Percentiles rank a stretch among this genome's conserved stretches.
Evolutionary conservation across 2,888 invertebrate species (phyloP).

Genomic region (Cantharis lateralis): DNA sequence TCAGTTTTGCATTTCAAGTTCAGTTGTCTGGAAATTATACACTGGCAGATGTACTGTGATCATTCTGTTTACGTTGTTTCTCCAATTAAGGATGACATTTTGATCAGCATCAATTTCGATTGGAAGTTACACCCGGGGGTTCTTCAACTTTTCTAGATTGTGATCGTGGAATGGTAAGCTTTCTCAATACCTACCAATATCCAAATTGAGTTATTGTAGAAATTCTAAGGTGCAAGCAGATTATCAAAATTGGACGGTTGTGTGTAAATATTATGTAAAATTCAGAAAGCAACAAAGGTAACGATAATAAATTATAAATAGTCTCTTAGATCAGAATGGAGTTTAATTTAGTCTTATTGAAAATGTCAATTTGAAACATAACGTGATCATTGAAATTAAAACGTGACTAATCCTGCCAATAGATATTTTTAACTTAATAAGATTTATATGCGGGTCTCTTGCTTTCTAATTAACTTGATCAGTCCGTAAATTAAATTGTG

Average conservation of each 20-base stretch:
- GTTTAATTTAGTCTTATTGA: neutral
- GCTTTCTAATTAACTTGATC: conserved; percentile 4
- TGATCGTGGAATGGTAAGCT: neutral
- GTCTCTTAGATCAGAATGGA: neutral
- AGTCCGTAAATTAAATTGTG: conserved; percentile 1
- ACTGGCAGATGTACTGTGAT: neutral
- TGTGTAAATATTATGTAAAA: neutral
- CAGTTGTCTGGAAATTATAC: neutral
- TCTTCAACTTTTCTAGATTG: neutral
- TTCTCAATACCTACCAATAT: neutral
- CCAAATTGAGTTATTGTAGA: neutral
- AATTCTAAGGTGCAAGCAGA: neutral
- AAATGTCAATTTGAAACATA: neutral
- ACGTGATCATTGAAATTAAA: conserved; percentile 2
- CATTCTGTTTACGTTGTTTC: neutral
- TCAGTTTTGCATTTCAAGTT: neutral
- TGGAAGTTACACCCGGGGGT: neutral
- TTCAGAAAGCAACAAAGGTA: neutral
- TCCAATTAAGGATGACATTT: neutral
- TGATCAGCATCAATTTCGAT: neutral
- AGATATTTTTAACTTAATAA: neutral
- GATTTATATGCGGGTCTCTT: conserved; percentile 2
- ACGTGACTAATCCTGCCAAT: conserved; percentile 1
- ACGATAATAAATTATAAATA: neutral
- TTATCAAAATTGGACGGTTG: neutral